Base-by-base conservation (phyloP, 2,797 vertebrate species). In the Falco rusticolus region DNA sequence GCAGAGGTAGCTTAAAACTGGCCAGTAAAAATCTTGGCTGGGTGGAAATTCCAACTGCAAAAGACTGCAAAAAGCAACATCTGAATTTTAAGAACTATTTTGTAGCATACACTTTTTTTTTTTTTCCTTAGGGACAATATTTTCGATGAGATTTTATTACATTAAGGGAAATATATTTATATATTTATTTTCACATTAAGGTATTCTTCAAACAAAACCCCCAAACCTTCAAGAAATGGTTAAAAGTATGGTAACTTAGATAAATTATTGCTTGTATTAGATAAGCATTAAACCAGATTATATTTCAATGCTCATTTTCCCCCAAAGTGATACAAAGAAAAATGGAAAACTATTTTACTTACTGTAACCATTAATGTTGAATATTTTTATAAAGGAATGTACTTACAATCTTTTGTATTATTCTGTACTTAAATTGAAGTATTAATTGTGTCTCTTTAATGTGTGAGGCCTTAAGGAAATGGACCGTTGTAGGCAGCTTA, bases 11-110 rank as follows among this genome's bases (percentile, higher is more conserved):
- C 56, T 87, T 96, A 90, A 95, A 93, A 74, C 84, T 92, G 69
- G 80, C 93, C 95, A 97, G 94, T 97, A 97, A 98, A 98, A 97
- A 82, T 89, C 89, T 93, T 82, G 87, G 39, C 78, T 54, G 28
- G 34, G 54, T 91, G 79, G 84, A 94, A 96, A 97, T 94, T 97
- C 88, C 69, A 79, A 29, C 41, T 59, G 39, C 72, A 94, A 94
- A 95, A 71, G 90, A 86, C 78, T 74, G 64, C 61, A 92, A 87
- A 90, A 90, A 78, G 41, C 68, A 96, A 63, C 84, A 89, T 89
- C 53, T 94, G 94, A 97, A 96, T 96, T 95, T 95, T 95, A 96
- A 96, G 78, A 82, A 94, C 75, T 63, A 41, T 6, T 84, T 84
- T 68, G 80, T 86, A 59, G 45, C n/a, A 34, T 43, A 66, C 2